Evolutionary conservation across 2,113 vertebrate species (phyloP), one percentile per base, ranked within the genome.

Genomic region (Lethenteron camtschaticum): DNA sequence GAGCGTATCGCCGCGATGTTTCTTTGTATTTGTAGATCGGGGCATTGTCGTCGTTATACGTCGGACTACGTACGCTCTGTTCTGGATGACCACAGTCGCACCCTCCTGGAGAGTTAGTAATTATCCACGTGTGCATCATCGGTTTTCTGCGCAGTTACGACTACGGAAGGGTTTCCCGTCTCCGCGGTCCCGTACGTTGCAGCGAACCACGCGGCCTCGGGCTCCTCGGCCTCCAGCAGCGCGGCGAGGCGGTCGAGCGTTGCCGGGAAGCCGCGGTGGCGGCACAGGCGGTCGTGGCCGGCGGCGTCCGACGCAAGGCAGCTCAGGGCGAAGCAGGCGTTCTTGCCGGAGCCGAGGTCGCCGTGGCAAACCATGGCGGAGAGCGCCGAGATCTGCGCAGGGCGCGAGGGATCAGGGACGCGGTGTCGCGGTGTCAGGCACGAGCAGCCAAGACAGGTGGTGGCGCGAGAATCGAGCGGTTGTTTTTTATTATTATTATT

Each of bases 161-260:
- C 24, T 1, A 41, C 24, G 24, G 24, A 41, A 4, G 24, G 24
- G 24, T 41, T 41, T 4, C 24, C 24, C 24, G 24, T 41, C 4
- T 41, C 41, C 41, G 41, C 41, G 41, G 6, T 70, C 20, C 73
- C 75, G 8, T 66, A 80, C 79, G 79, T 74, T 24, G 77, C 77
- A 70, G 79, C 76, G 68, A 79, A 80, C 77, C 79, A 80, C 70
- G 74, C 70, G 20, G 73, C 72, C 70, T 79, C 78, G 55, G 74
- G 72, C 12, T 78, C 75, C 13, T 71, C 56, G 20, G 75, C 75
- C 69, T 74, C 73, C 60, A 80, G 69, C 56, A 75, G 73, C 56
- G 18, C 16, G 16, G 73, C 68, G 56, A 80, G 75, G 8, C 72
- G 69, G 11, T 77, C 74, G 56, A 80, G 63, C 66, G 77, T 71